phyloP scores from a whole-genome alignment of 2,797 vertebrate genomes.

The Melanotaenia pygmaea region DNA sequence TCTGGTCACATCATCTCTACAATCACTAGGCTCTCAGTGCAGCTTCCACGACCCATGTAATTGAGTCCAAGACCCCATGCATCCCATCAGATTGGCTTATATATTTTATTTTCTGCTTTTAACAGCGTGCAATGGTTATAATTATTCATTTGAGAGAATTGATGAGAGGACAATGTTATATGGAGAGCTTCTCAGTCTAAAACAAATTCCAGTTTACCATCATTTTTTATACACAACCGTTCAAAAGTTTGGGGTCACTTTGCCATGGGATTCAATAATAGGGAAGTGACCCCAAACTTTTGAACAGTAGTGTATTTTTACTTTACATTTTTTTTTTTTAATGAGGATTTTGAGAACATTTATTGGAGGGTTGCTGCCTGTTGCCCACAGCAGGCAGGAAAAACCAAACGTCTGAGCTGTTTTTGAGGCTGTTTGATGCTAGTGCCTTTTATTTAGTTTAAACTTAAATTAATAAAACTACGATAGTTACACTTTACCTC shows the following conservation, averaged over 20 bases:
- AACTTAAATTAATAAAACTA: neutral
- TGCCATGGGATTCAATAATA: too few relatives aligned
- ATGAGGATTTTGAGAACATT: neutral
- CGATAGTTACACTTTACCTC: too few relatives aligned
- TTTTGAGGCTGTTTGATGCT: neutral
- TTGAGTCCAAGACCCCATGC: slow-evolving; percentile 16
- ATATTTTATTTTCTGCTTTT: slow-evolving; percentile 7
- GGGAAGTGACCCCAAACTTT: too few relatives aligned
- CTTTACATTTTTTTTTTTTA: neutral
- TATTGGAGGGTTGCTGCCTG: slow-evolving; percentile 6
- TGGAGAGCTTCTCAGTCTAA: too few relatives aligned
- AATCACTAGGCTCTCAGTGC: neutral
- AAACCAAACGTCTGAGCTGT: slow-evolving; percentile 13
- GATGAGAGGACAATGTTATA: neutral
- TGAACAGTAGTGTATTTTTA: neutral
- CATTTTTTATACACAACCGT: neutral
- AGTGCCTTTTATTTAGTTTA: neutral
- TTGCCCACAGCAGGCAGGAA: slow-evolving; percentile 16
- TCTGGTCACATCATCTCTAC: slow-evolving; percentile 3
- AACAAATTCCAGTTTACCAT: neutral
- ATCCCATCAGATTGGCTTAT: slow-evolving; percentile 4
- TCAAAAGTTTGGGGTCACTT: too few relatives aligned
- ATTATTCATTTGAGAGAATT: neutral
- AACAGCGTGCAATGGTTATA: neutral
- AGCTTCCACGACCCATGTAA: slow-evolving; percentile 11